A percentile compares a stretch with the other conserved stretches of the same genome.
Conservation (phyloP, 1,140 invertebrate species). For the Araneus ventricosus region DNA sequence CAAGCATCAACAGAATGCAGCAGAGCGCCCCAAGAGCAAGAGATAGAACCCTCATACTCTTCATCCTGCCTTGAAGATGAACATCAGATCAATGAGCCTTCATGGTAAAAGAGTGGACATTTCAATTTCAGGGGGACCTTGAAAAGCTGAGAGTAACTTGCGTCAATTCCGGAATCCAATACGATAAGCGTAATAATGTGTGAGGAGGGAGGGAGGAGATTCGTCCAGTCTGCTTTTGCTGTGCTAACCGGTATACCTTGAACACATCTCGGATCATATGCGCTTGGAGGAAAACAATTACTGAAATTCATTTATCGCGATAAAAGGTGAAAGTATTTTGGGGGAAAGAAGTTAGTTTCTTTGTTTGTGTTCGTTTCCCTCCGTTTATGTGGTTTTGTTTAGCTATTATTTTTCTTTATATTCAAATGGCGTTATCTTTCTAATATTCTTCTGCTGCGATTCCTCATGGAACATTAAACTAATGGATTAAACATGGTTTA, state of each 20-base stretch:
- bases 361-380: not conserved
- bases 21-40: not conserved
- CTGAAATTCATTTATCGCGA: constrained; percentile 27
- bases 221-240: not conserved
- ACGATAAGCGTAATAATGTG: not conserved
- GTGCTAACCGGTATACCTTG: constrained; percentile 57
- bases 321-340: not conserved
- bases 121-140: not conserved
- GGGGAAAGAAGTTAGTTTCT: not conserved
- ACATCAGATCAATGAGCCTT: constrained; percentile 29
- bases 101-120: not conserved
- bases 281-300: constrained; percentile 34
- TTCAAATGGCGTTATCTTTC: not conserved
- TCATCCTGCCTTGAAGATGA: constrained; percentile 28
- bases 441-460: no score
- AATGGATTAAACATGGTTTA: no score
- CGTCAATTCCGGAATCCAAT: constrained; percentile 23
- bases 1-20: not conserved
- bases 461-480: no score
- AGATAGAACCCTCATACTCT: not conserved
- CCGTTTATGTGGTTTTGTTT: not conserved
- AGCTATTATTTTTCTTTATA: not conserved
- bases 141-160: constrained; percentile 40
- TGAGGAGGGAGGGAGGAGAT: not conserved
- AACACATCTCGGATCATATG: not conserved